These are phyloP conservation scores for Carposina sasakii DNA, from an alignment of 1,140 invertebrate genomes.

Conservation along the genomic window DNA sequence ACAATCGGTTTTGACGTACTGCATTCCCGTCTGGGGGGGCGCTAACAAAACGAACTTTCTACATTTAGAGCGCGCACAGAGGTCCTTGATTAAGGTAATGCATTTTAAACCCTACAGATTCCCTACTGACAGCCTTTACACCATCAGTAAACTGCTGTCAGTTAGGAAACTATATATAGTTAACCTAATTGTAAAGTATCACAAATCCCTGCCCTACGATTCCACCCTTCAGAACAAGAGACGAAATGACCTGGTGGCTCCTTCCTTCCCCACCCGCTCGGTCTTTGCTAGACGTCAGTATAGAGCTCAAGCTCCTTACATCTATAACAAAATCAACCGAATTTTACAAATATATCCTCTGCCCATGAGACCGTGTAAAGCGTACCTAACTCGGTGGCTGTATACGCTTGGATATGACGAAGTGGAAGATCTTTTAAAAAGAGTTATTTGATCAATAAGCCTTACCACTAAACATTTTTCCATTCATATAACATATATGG, in stretches of 20 bases:
- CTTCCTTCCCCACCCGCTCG: background rate
- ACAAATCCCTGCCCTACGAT: background rate
- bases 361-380: no score
- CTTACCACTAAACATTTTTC: no score
- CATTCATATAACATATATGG: no score
- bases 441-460: no score
- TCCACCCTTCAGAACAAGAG: background rate
- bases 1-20: background rate
- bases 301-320: background rate
- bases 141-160: background rate
- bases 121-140: background rate
- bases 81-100: background rate
- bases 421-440: no score
- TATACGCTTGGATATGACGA: no score
- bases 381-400: no score
- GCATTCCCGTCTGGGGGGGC: background rate
- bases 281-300: background rate
- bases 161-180: conserved; percentile 2
- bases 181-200: background rate
- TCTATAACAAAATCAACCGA: conserved; percentile 1
- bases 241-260: background rate
- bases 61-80: background rate
- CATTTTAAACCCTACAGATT: background rate
- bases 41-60: background rate
- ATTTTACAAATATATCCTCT: background rate